phyloP scores from a whole-genome alignment of 2,888 invertebrate species.

The Seladonia tumulorum region DNA sequence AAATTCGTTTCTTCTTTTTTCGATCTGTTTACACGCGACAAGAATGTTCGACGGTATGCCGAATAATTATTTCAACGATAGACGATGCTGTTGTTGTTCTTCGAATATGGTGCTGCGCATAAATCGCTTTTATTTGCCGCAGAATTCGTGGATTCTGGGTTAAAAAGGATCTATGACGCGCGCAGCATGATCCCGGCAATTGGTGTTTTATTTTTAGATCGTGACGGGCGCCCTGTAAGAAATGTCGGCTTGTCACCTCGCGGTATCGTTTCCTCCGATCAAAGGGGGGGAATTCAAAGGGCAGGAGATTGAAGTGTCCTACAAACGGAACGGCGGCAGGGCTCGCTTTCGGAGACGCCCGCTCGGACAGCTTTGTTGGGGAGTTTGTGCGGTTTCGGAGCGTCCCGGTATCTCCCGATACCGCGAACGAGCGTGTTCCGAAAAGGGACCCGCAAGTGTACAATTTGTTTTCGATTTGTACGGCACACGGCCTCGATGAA shows the following conservation, averaged over 20 bases:
- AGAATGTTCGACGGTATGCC: too few species aligned
- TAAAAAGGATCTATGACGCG: neutral
- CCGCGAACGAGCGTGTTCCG: neutral
- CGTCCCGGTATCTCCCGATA: neutral
- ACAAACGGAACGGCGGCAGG: conserved; percentile 37
- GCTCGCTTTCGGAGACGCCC: neutral
- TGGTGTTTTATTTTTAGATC: conserved; percentile 7
- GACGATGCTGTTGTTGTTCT: neutral
- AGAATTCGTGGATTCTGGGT: neutral
- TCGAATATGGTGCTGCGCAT: neutral
- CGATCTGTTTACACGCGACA: too few species aligned
- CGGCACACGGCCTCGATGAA: neutral
- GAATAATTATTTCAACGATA: too few species aligned
- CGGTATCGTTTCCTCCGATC: conserved; percentile 29
- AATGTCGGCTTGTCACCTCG: conserved; percentile 21
- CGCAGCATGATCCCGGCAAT: neutral
- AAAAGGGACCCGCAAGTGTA: neutral
- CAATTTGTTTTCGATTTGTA: conserved; percentile 15
- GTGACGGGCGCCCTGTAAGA: neutral
- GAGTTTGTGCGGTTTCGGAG: neutral
- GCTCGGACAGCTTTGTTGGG: conserved; percentile 31
- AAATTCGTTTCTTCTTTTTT: too few species aligned
- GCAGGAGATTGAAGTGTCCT: conserved; percentile 56
- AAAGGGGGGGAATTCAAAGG: conserved; percentile 41
- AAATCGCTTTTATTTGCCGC: neutral